Evolutionary conservation across 2,113 vertebrate species (phyloP), one percentile per base, ranked within the genome.

Genomic region (Scortum barcoo): DNA sequence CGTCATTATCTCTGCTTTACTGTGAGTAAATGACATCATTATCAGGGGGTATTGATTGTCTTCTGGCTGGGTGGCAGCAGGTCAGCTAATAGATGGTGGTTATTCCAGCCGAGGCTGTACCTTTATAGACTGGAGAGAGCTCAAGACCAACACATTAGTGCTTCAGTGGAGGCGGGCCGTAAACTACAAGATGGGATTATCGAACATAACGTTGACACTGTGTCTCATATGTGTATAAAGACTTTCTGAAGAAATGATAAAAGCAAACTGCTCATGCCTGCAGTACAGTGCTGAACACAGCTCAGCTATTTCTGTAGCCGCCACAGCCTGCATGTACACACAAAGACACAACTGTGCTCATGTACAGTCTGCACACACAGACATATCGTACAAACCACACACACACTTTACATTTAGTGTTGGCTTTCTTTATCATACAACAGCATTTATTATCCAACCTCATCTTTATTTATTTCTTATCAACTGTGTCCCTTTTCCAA

Each of bases 21-120:
- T 74, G 65, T 58, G 78, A 89, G 74, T 85, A 76, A 87, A 89
- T 92, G 80, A 92, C 89, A 90, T 94, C 92, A 94, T 94, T 91
- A 92, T 88, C 66, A 51, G 77, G 28, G 56, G 8, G 69, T 89
- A 93, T 94, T 80, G 92, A 93, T 92, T 60, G 76, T 79, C n/a
- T 68, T 56, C 30, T 72, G 53, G 76, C 81, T 9, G 84, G 67
- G 53, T 79, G 88, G 85, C 90, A 85, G 90, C 88, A 78, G 92
- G 92, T 89, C 91, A 88, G 80, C 74, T 92, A 83, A 93, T 90
- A 85, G 84, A 92, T 83, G 88, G 86, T 19, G 81, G 42, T 46
- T 81, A 72, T 89, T 90, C 60, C 78, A 78, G 76, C 71, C n/a
- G 12, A 78, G 87, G 78, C 76, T 80, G n/a, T n/a, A 17, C n/a